Base-by-base conservation (phyloP, 2,113 vertebrate species). In the Parotia lawesii region DNA sequence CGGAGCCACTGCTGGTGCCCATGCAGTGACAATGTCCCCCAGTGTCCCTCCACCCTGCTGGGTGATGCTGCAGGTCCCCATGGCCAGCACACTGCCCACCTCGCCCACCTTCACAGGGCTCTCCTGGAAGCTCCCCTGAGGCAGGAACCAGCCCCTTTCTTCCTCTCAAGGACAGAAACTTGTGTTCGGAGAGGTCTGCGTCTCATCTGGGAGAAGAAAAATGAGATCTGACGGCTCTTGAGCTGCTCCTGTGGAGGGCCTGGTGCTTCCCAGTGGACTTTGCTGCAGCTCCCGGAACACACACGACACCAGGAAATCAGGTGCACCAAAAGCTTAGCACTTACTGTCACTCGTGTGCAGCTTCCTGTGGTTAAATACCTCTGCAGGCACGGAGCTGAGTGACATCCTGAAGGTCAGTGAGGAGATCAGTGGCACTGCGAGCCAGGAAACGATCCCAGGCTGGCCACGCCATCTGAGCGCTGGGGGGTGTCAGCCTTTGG, bases 51-150 rank as follows among this genome's bases (percentile, higher is more conserved):
- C 69, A 8, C 57, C 37, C 71, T 29, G 9, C 22, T 12, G 37
- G 17, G 40, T 15, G 74, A 40, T 15, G 48, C 61, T 76, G 75
- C 66, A 56, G 38, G 38, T 50, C 23, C 65, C 48, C 54, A 23
- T 0, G 1, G 48, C 56, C 50, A 42, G 15, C 64, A 78, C 62
- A 5, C 27, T 37, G 27, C 33, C 73, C 58, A 37, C 42, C 65
- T 51, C 2, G 0, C 8, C 6, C 9, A 2, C 2, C 11, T 33
- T 21, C 62, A n/a, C n/a, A 53, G 42, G 12, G 25, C 47, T 65
- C 25, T 53, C n/a, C 73, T 65, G 45, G 40, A 16, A 71, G 44
- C 31, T 87, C 31, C 62, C 54, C 6, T 33, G 24, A 44, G 40
- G 37, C 40, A 80, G 53, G 33, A 60, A 27, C 48, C 50, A 31